phyloP scores from a whole-genome alignment of 2,888 invertebrate species.

The Anoncus sp. region DNA sequence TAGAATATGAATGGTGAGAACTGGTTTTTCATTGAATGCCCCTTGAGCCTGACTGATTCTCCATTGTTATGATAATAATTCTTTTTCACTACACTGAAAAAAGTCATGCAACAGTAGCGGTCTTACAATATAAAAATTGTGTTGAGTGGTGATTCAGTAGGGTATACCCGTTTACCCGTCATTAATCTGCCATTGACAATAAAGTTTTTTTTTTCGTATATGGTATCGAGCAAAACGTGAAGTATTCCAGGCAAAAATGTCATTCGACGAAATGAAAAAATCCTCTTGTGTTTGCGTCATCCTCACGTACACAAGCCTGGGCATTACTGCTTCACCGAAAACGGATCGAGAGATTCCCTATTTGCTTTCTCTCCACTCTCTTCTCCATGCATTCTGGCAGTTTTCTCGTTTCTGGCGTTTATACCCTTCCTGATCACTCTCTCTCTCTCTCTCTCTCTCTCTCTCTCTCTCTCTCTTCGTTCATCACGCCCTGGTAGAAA shows the following conservation, averaged over 20 bases:
- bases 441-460: too few relatives aligned
- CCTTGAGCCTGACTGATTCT: not conserved
- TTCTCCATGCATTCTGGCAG: constrained; percentile 21
- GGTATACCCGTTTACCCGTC: not conserved
- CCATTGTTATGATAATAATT: constrained; percentile 5
- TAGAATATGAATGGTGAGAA: too few relatives aligned
- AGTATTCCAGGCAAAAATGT: not conserved
- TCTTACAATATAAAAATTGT: constrained; percentile 1
- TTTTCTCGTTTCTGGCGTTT: constrained; percentile 36
- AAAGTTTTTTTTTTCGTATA: not conserved
- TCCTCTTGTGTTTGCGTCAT: constrained; percentile 2
- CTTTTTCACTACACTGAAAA: not conserved
- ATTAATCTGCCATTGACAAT: constrained; percentile 14
- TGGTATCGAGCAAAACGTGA: not conserved
- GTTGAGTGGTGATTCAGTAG: constrained; percentile 13
- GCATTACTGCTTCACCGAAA: not conserved
- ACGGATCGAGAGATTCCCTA: constrained; percentile 24
- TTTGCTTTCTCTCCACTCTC: constrained; percentile 43
- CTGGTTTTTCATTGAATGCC: too few relatives aligned
- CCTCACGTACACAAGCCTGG: not conserved
- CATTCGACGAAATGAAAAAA: not conserved
- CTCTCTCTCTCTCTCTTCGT: constrained; percentile 36
- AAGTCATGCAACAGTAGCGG: not conserved
- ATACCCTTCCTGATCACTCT: not conserved
- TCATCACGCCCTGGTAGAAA: not conserved